phyloP scores from a whole-genome alignment of 2,797 vertebrate genomes.

The Sparus aurata region DNA sequence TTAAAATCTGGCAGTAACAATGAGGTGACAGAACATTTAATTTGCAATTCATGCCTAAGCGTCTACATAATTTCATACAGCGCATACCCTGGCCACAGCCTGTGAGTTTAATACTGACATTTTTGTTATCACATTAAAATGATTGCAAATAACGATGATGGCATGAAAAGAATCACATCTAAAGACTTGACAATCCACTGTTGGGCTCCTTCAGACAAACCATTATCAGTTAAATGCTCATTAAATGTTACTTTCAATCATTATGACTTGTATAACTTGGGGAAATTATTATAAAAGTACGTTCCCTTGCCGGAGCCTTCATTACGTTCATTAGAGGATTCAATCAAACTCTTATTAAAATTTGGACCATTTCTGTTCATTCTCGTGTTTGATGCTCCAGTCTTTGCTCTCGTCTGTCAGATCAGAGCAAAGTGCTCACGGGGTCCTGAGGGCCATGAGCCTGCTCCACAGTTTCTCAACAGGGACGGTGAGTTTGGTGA shows the following conservation, averaged over 20 bases:
- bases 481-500: conserved; percentile 58
- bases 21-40: conserved; percentile 17
- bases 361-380: neutral
- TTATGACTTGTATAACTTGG: conserved; percentile 4
- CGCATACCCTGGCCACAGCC: too few relatives aligned
- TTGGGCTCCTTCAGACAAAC: neutral
- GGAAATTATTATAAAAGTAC: neutral
- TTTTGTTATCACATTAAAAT: conserved; percentile 2
- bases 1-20: neutral
- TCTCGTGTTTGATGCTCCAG: conserved; percentile 1
- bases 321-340: conserved; percentile 26
- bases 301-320: conserved; percentile 28
- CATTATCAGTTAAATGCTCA: neutral
- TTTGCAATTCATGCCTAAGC: neutral
- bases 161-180: conserved; percentile 8
- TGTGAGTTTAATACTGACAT: conserved; percentile 9
- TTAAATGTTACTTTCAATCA: conserved; percentile 27
- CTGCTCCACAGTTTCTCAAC: conserved; percentile 81
- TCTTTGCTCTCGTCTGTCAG: conserved; percentile 19
- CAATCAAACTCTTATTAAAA: conserved; percentile 48
- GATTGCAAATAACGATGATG: neutral
- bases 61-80: neutral
- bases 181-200: neutral
- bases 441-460: conserved; percentile 66
- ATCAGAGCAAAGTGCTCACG: conserved; percentile 42